Percentiles rank a stretch among this genome's conserved stretches.
Conservation (phyloP, 1,140 invertebrate species). For the Aradophagus sp. region DNA sequence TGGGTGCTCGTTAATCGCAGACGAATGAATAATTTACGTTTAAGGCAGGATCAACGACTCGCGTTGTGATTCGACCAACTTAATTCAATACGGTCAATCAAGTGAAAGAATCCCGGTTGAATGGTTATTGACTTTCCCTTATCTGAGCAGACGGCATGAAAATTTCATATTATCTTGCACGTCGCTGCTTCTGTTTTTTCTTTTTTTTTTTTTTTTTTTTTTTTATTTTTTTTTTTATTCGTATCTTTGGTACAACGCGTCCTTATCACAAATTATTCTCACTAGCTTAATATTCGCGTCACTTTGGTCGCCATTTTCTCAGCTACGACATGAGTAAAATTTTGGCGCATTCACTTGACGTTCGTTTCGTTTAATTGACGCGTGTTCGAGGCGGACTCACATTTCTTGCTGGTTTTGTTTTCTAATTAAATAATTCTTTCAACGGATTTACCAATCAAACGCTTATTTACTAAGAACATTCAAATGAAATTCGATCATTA, state of each 20-base stretch:
- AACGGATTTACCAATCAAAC: no score
- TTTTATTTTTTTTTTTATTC: no score
- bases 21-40: slow-evolving; percentile 5
- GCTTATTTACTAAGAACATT: no score
- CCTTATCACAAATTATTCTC: slow-evolving; percentile 73
- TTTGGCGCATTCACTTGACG: slow-evolving; percentile 10
- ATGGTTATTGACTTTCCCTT: slow-evolving; percentile 30
- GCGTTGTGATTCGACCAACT: slow-evolving; percentile 3
- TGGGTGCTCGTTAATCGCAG: not conserved
- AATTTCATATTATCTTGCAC: slow-evolving; percentile 28
- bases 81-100: not conserved
- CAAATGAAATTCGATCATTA: no score
- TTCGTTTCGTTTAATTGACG: slow-evolving; percentile 64
- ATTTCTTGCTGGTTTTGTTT: not conserved
- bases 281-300: slow-evolving; percentile 61
- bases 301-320: slow-evolving; percentile 9
- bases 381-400: slow-evolving; percentile 51
- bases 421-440: not conserved
- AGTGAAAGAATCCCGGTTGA: not conserved
- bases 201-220: no score
- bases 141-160: slow-evolving; percentile 1
- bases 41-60: slow-evolving; percentile 23
- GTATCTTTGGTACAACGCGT: slow-evolving; percentile 68
- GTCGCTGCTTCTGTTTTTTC: slow-evolving; percentile 42
- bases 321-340: no score